phyloP scores from a whole-genome alignment of 37 sponge, comb jelly and placozoan genomes.

The Mnemiopsis leidyi region DNA sequence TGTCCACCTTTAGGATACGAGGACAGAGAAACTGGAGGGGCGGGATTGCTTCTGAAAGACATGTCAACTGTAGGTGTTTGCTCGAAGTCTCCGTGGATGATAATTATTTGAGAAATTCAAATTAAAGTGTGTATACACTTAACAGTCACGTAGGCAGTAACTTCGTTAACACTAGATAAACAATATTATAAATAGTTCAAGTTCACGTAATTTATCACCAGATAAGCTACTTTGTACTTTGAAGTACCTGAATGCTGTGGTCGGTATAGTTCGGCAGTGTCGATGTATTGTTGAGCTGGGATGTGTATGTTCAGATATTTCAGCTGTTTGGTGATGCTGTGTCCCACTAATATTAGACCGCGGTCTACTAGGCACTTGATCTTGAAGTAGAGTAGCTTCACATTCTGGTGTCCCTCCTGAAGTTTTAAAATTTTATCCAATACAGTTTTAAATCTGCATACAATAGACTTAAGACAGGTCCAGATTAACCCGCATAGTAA shows the following conservation, averaged over 20 bases:
- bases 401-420: conserved; percentile 56
- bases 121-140: no score
- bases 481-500: no score
- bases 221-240: no score
- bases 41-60: background rate
- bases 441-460: no score
- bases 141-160: no score
- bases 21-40: conserved; percentile 59
- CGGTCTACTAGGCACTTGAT: conserved; percentile 59
- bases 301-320: conserved; percentile 41
- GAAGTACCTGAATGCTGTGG: background rate
- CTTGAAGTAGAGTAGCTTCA: conserved; percentile 52
- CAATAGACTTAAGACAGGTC: no score
- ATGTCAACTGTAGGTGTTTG: background rate
- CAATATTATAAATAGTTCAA: no score
- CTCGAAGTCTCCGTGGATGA: background rate
- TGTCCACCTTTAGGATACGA: background rate
- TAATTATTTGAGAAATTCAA: background rate
- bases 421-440: no score
- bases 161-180: no score
- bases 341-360: conserved; percentile 45
- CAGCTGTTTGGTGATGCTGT: conserved; percentile 63
- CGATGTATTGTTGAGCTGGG: conserved; percentile 49
- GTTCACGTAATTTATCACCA: no score
- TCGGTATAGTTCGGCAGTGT: conserved; percentile 37